phyloP scores from a whole-genome alignment of 2,113 vertebrate genomes.

The Coracopsis vasa region DNA sequence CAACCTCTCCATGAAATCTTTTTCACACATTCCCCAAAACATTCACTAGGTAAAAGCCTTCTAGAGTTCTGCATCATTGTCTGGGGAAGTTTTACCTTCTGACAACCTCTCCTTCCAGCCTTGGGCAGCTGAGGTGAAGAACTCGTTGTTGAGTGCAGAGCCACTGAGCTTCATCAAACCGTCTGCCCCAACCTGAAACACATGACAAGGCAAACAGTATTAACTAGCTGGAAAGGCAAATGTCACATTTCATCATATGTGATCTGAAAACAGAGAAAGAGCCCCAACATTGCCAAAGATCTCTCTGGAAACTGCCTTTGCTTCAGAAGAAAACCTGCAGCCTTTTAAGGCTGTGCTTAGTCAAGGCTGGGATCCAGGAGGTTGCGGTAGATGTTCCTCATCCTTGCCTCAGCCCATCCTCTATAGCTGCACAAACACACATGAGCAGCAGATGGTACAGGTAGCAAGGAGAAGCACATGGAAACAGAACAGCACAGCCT shows the following conservation, averaged over 20 bases:
- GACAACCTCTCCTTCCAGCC: slow-evolving; percentile 95
- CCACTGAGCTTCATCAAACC: slow-evolving; percentile 89
- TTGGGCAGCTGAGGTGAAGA: slow-evolving; percentile 97
- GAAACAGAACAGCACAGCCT: not conserved
- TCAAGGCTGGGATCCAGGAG: not conserved
- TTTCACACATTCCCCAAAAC: not conserved
- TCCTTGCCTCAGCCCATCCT: not conserved
- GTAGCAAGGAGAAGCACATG: too few species aligned
- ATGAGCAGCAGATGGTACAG: not conserved
- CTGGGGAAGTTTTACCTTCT: slow-evolving; percentile 80
- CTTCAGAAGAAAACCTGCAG: not conserved
- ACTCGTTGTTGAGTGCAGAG: slow-evolving; percentile 96
- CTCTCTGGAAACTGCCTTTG: not conserved
- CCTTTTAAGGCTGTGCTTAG: too few species aligned
- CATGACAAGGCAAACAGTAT: not conserved
- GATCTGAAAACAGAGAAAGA: not conserved
- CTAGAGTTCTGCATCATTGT: fast-evolving
- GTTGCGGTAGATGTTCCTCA: not conserved
- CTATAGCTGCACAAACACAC: not conserved
- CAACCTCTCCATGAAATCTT: not conserved
- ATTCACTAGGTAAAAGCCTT: fast-evolving
- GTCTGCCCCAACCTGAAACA: slow-evolving; percentile 84
- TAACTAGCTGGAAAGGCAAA: not conserved
- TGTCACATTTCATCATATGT: fast-evolving
- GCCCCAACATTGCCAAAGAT: fast-evolving